Evolutionary conservation across 1,140 invertebrate species (phyloP), one percentile per base, ranked within the genome.

Genomic region (Luehdorfia chinensis): DNA sequence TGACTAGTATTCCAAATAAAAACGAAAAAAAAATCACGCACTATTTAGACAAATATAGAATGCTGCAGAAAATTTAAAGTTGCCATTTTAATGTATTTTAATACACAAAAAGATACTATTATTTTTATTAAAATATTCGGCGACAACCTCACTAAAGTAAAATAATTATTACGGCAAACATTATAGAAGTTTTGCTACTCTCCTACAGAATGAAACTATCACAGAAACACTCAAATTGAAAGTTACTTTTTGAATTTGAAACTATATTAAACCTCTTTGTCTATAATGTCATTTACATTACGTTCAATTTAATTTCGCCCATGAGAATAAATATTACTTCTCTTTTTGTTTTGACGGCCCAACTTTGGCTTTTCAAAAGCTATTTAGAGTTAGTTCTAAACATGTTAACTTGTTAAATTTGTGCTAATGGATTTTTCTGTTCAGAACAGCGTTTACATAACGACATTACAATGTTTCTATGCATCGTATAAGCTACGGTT

Each of bases 191-290:
- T n/a, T n/a, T n/a, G n/a, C n/a, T n/a, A n/a, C n/a, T n/a, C n/a
- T n/a, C n/a, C n/a, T n/a, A n/a, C n/a, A n/a, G n/a, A n/a, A n/a
- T n/a, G n/a, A n/a, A n/a, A n/a, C n/a, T n/a, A n/a, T n/a, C n/a
- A n/a, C n/a, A n/a, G n/a, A n/a, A n/a, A n/a, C n/a, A n/a, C n/a
- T n/a, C n/a, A n/a, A n/a, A 27, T 8, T 19, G 6, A 25, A 23
- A 39, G 23, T 39, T 23, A 39, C 36, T 25, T 23, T 41, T 25
- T 41, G 14, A 8, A 41, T 41, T 41, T 41, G 28, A 16, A 27
- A 16, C 13, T 15, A 13, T 27, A 11, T 13, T 2, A 28, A 28
- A 13, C 37, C 7, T 16, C 39, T 30, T 30, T 30, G 5, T 12
- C 18, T 5, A 6, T 28, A 16, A 28, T 8, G 21, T 28, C 16